These are phyloP conservation scores for Corythucha ciliata DNA, from an alignment of 2,888 invertebrate genomes.

Conservation along the genomic window DNA sequence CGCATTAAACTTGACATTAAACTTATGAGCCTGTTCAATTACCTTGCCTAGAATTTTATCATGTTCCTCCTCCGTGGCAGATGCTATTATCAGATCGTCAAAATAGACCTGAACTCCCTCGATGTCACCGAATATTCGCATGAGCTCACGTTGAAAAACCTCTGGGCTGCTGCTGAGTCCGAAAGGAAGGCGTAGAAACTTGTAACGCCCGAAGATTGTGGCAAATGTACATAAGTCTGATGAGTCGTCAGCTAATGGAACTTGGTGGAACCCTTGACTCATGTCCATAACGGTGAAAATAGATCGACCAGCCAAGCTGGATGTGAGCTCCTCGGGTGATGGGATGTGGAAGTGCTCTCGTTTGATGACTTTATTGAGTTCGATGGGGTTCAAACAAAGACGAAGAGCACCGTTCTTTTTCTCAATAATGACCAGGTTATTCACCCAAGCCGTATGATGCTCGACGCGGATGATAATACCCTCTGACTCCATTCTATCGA, in stretches of 20 bases:
- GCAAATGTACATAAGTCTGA: not conserved
- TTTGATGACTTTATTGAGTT: not conserved
- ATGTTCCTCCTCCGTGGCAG: not conserved
- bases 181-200: not conserved
- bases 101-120: conserved; percentile 1
- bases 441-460: too few relatives aligned
- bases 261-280: conserved; percentile 1
- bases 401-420: too few relatives aligned
- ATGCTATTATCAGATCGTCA: not conserved
- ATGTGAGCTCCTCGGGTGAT: not conserved
- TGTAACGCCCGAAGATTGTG: not conserved
- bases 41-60: not conserved
- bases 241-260: not conserved
- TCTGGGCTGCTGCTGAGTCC: not conserved
- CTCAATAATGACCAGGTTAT: too few relatives aligned
- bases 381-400: too few relatives aligned
- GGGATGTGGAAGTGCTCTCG: not conserved
- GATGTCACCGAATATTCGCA: not conserved
- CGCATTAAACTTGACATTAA: not conserved
- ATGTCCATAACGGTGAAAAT: not conserved
- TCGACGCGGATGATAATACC: too few relatives aligned
- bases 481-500: too few relatives aligned
- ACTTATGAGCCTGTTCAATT: not conserved
- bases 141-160: not conserved
- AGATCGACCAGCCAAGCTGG: not conserved